Base-by-base conservation (phyloP, 2,888 invertebrate genomes). In the Drosophila parthenogenetica region DNA sequence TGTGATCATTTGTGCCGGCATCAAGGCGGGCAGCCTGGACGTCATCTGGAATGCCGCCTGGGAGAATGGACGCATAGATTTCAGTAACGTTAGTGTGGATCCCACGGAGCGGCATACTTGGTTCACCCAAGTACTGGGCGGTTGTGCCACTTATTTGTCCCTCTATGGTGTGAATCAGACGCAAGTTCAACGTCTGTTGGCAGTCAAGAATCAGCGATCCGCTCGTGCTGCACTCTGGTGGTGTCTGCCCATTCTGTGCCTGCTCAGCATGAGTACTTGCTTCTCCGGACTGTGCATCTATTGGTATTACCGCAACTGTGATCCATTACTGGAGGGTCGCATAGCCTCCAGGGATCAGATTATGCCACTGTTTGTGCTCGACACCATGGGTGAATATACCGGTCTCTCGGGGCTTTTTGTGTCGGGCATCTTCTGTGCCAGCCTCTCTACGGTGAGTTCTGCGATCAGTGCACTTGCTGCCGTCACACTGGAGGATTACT, bases 391-490 rank as follows among this genome's bases (percentile, higher is more conserved):
- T 0, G 89, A 94, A 51, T 92, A 94, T 54, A 96, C 97, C 0
- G 98, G 98, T 0, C 89, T 98, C 17, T 95, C 97, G 0, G 98
- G 98, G 0, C 93, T 98, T 19, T 98, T 98, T 90, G 96, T 98
- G 0, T 97, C 98, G 4, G 96, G 98, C 3, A 96, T 98, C 68
- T 98, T 98, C 90, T 97, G 97, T 81, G 98, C 97, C 0, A 96
- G 98, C 0, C 93, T 98, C 10, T 98, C 98, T 46, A 98, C 98
- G 0, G 96, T 98, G 66, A 98, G 98, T 0, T 97, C 98, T 0
- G 95, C 97, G 1, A 94, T 98, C 66, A 98, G 98, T 89, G 97
- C 98, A 1, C 93, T 98, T 49, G 96, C 98, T 0, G 98, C 98
- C 0, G 97, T 98, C 13, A 96, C 97, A 0, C 93, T 98, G 46